Percentiles rank a stretch among this genome's conserved stretches.
Conservation (phyloP, 2,113 vertebrate species). For the Eubucco bourcierii region DNA sequence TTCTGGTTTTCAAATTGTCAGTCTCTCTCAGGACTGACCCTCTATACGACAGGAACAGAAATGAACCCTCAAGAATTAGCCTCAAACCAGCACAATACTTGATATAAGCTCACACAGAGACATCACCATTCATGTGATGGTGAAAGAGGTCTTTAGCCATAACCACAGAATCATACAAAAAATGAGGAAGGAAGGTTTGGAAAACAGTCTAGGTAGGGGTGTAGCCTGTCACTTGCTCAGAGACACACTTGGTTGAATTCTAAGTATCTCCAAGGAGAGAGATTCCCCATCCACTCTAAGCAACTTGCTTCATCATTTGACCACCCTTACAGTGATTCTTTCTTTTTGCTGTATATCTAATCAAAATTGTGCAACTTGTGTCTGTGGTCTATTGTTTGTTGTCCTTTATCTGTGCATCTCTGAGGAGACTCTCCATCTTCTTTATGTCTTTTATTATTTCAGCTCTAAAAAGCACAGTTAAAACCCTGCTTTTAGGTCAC, state of each 20-base stretch:
- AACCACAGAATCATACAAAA: not conserved
- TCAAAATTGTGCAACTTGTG: not conserved
- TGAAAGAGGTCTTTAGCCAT: not conserved
- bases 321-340: rapidly evolving
- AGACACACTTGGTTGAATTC: not conserved
- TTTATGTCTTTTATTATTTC: not conserved
- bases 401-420: not conserved
- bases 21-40: not conserved
- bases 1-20: not conserved
- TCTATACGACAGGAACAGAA: not conserved
- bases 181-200: not conserved
- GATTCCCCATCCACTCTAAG: not conserved
- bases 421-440: not conserved
- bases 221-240: not conserved
- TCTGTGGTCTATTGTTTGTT: not conserved
- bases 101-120: not conserved
- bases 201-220: not conserved
- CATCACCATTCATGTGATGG: not conserved
- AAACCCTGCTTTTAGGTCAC: not conserved
- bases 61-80: not conserved
- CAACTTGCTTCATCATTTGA: not conserved
- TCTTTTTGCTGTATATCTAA: not conserved
- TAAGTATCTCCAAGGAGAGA: not conserved
- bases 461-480: not conserved
- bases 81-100: too few relatives aligned